A percentile compares a stretch with the other conserved stretches of the same genome.
phyloP scores from a whole-genome alignment of 2,888 invertebrate species.

The Drosophila macrospina region DNA sequence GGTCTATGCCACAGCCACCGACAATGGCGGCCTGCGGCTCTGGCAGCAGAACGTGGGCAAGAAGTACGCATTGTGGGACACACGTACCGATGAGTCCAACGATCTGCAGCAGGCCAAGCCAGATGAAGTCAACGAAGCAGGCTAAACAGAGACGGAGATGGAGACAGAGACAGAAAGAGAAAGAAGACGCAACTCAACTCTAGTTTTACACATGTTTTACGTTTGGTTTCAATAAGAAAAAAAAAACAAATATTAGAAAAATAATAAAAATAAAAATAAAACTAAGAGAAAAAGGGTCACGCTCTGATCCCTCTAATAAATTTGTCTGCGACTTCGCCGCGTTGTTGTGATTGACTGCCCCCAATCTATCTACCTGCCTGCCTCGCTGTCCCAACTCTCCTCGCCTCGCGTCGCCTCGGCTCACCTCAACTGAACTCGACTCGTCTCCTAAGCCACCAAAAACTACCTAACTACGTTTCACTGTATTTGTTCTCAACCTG shows the following conservation, averaged over 20 bases:
- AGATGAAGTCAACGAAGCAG: background rate
- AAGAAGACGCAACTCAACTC: constrained; percentile 28
- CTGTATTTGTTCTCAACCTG: constrained; percentile 62
- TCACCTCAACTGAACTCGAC: constrained; percentile 29
- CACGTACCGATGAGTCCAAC: constrained; percentile 84
- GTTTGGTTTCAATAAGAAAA: constrained; percentile 23
- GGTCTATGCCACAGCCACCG: constrained; percentile 96
- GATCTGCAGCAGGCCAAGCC: background rate
- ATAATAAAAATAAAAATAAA: constrained; percentile 37
- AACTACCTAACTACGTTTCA: constrained; percentile 11
- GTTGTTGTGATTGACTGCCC: constrained; percentile 73
- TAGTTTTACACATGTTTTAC: constrained; percentile 43
- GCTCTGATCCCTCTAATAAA: constrained; percentile 66
- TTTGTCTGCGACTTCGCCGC: constrained; percentile 56
- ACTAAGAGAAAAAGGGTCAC: constrained; percentile 61
- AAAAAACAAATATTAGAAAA: constrained; percentile 26
- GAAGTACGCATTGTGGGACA: constrained; percentile 94
- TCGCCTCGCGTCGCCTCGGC: background rate
- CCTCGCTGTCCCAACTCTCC: constrained; percentile 23
- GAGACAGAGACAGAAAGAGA: background rate
- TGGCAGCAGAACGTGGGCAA: constrained; percentile 98
- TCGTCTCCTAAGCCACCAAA: constrained; percentile 50
- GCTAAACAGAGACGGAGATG: background rate
- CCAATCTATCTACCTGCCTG: constrained; percentile 62
- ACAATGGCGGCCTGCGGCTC: constrained; percentile 96